These are phyloP conservation scores for Callocephalon fimbriatum DNA, from an alignment of 2,113 vertebrate genomes.

Conservation along the genomic window DNA sequence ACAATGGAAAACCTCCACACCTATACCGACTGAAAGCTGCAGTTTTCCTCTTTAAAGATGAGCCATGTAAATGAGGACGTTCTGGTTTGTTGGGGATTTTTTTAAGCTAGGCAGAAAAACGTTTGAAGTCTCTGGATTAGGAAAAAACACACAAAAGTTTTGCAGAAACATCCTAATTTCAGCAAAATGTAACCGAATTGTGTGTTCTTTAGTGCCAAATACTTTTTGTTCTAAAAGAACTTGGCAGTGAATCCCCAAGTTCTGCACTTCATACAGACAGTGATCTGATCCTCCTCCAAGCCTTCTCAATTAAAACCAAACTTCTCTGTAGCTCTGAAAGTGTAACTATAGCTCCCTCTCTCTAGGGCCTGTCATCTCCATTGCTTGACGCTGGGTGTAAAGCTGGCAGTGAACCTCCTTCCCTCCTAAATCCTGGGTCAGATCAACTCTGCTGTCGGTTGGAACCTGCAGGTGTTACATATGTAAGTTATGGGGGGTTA, in stretches of 20 bases:
- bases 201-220: neutral
- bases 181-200: neutral
- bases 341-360: neutral
- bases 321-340: rapidly evolving
- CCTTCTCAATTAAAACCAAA: neutral
- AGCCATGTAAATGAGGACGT: neutral
- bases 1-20: too few species aligned
- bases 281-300: neutral
- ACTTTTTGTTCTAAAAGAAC: neutral
- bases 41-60: neutral
- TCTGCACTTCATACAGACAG: neutral
- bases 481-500: neutral
- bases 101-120: neutral
- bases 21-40: neutral
- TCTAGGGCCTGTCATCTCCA: neutral
- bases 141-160: neutral
- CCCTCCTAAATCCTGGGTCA: neutral
- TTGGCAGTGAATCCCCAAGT: neutral
- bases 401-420: neutral
- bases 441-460: neutral
- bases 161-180: neutral
- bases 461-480: neutral
- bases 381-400: neutral
- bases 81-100: neutral
- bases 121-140: neutral